Base-by-base conservation (phyloP, 2,888 invertebrate species). In the Criorhina ranunculi region DNA sequence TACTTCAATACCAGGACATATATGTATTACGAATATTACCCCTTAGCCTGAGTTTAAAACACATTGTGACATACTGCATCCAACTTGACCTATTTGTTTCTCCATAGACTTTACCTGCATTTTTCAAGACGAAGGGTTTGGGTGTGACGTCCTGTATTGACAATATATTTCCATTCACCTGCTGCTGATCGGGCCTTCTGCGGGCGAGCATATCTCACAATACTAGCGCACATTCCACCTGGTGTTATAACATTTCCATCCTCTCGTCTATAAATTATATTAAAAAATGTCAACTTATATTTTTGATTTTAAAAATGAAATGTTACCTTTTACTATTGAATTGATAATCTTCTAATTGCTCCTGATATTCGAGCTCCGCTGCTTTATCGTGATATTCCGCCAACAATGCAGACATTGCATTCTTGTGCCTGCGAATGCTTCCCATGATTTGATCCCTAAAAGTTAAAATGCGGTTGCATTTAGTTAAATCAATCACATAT, bases 101-200 rank as follows among this genome's bases (percentile, higher is more conserved):
- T 35, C 0, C 12, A 40, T 5, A 4, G 5, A 19, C 9, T 94
- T 93, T 82, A 91, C 91, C 88, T 90, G 93, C 97, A 97, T 89
- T 96, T 96, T 90, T 97, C 97, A 75, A 97, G 92, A 7, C 97
- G 92, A 60, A 97, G 90, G 0, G 96, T 97, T 92, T 97, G 97
- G 6, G 96, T 96, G 88, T 96, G 96, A 86, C 96, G 96, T 0
- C 95, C 96, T 0, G 96, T 96, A 88, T 97, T 97, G 53, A 97
- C 96, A 87, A 97, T 96, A 89, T 95, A 96, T 89, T 96, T 96
- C 96, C 97, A 97, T 87, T 95, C 94, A 0, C 96, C 96, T 0
- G 95, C 95, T 0, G 96, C 95, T 0, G 96, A 96, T 62, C 96
- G 93, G 0, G 96, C 97, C 79, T 96, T 93, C 90, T 96, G 96